phyloP scores from a whole-genome alignment of 2,113 vertebrate species.

The Raja brachyura region DNA sequence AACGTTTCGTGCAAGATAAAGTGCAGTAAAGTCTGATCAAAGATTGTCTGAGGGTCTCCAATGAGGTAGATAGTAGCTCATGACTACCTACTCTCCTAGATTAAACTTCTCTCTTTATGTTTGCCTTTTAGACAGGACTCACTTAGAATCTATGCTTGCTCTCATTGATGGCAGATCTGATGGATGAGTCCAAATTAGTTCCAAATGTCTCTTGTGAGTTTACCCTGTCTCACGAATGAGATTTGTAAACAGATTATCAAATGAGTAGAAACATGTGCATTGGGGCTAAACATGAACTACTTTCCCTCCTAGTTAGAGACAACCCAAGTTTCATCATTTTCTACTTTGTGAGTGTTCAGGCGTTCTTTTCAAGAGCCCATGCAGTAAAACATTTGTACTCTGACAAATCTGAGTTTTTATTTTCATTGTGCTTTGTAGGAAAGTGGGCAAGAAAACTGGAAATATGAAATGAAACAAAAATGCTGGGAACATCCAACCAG shows the following conservation, averaged over 20 bases:
- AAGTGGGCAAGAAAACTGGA: background rate
- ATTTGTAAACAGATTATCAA: too few species aligned
- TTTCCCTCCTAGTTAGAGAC: background rate
- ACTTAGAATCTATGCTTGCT: background rate
- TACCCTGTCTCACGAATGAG: too few species aligned
- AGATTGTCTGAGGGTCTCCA: too few species aligned
- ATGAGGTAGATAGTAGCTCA: too few species aligned
- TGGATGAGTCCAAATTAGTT: background rate
- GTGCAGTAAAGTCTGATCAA: too few species aligned
- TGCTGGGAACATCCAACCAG: too few species aligned
- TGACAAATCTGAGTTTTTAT: background rate
- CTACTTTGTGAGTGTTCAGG: background rate
- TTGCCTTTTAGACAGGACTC: background rate
- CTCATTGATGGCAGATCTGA: background rate
- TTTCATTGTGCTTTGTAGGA: background rate
- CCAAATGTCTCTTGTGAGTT: background rate
- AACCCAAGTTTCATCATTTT: background rate
- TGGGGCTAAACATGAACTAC: background rate
- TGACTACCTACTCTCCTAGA: too few species aligned
- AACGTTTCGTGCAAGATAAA: too few species aligned
- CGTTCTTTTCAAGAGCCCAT: too few species aligned
- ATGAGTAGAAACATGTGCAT: background rate
- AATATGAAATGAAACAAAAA: background rate
- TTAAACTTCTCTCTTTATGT: too few species aligned
- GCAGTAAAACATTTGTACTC: background rate